Percentiles rank a stretch among this genome's conserved stretches.
These are phyloP conservation scores for Noctua comes DNA, from an alignment of 2,888 invertebrate genomes.

Conservation along the genomic window DNA sequence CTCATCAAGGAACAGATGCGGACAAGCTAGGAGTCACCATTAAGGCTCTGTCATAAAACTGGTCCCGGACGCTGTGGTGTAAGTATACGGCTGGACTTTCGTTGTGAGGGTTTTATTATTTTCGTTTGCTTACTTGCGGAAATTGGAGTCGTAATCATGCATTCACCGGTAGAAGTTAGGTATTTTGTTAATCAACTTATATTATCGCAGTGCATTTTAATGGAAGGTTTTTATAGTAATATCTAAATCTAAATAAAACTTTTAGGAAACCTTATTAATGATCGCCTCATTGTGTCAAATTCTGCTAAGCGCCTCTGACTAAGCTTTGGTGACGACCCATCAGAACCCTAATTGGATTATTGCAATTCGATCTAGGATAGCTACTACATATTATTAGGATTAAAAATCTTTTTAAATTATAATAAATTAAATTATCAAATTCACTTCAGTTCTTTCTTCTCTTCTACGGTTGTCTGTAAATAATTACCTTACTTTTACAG, in stretches of 20 bases:
- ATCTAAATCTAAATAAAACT: background rate
- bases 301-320: conserved; percentile 27
- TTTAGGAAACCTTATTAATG: conserved; percentile 25
- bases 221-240: background rate
- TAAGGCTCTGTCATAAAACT: conserved; percentile 81
- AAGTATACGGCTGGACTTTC: conserved; percentile 67
- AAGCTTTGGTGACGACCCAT: conserved; percentile 28
- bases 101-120: conserved; percentile 14
- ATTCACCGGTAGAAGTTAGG: background rate
- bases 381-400: background rate
- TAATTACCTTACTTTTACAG: background rate
- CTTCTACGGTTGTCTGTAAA: background rate
- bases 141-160: background rate
- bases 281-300: conserved; percentile 24
- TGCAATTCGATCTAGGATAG: conserved; percentile 12
- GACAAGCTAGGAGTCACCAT: conserved; percentile 77
- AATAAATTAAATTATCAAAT: background rate
- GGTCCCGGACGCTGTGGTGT: conserved; percentile 73
- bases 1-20: conserved; percentile 78
- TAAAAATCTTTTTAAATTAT: background rate
- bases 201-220: background rate
- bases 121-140: background rate
- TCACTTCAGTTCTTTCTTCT: background rate
- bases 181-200: background rate
- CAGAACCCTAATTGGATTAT: conserved; percentile 25